Evolutionary conservation across 2,888 invertebrate genomes (phyloP).

Genomic region (Zeuzera pyrina): DNA sequence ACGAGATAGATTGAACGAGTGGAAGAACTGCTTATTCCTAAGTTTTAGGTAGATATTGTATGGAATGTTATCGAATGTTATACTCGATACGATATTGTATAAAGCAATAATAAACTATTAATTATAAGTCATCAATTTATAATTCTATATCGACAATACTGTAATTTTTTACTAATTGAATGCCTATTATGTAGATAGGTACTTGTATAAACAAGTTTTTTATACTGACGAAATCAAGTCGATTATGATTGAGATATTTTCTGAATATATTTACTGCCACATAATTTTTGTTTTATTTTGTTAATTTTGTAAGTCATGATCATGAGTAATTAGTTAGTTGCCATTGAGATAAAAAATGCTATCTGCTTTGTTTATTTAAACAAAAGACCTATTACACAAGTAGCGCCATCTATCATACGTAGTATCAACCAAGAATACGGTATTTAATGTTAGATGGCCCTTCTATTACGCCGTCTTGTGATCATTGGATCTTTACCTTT

Average conservation of each 20-base stretch:
- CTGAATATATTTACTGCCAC: slow-evolving; percentile 72
- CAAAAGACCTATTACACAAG: background rate
- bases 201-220: slow-evolving; percentile 48
- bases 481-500: too few relatives aligned
- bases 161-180: slow-evolving; percentile 27
- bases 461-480: too few relatives aligned
- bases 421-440: too few relatives aligned
- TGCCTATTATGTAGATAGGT: slow-evolving; percentile 38
- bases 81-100: slow-evolving; percentile 67
- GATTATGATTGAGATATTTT: slow-evolving; percentile 65
- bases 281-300: slow-evolving; percentile 39
- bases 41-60: slow-evolving; percentile 40
- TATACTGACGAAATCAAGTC: slow-evolving; percentile 59
- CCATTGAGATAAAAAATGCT: slow-evolving; percentile 1
- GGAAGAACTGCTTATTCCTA: slow-evolving; percentile 52
- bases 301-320: slow-evolving; percentile 13
- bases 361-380: slow-evolving; percentile 1
- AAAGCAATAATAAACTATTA: slow-evolving; percentile 67
- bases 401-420: background rate
- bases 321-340: slow-evolving; percentile 18
- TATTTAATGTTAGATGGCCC: too few relatives aligned
- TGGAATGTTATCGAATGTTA: slow-evolving; percentile 54
- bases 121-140: slow-evolving; percentile 53
- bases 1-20: slow-evolving; percentile 54
- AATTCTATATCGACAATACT: slow-evolving; percentile 55